A percentile compares a stretch with the other conserved stretches of the same genome.
Conservation (phyloP, 2,888 invertebrate genomes). For the Euproctis similis region DNA sequence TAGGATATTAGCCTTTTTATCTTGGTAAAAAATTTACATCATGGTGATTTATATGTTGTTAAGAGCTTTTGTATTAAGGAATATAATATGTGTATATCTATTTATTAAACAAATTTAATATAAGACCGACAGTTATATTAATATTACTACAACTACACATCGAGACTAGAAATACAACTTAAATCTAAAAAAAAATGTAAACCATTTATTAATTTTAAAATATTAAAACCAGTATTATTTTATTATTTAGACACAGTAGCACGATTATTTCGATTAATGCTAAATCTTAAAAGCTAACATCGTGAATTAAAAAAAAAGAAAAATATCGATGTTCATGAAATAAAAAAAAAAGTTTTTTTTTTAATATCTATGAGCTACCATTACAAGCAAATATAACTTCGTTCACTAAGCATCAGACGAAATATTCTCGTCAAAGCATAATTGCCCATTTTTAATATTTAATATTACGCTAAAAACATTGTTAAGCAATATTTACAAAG, state of each 20-base stretch:
- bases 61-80: too few relatives aligned
- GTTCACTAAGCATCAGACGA: too few relatives aligned
- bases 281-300: slow-evolving; percentile 21
- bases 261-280: slow-evolving; percentile 13
- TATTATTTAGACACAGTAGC: slow-evolving; percentile 29
- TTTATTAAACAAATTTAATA: slow-evolving; percentile 9
- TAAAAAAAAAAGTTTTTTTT: slow-evolving; percentile 12
- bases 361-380: slow-evolving; percentile 21
- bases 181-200: slow-evolving; percentile 37
- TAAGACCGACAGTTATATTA: slow-evolving; percentile 30
- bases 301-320: slow-evolving; percentile 23
- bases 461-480: background rate
- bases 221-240: slow-evolving; percentile 32
- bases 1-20: too few relatives aligned
- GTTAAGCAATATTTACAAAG: slow-evolving; percentile 54
- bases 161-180: slow-evolving; percentile 69
- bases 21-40: too few relatives aligned
- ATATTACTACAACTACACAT: slow-evolving; percentile 60
- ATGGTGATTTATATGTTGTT: too few relatives aligned
- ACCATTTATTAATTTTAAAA: slow-evolving; percentile 26
- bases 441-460: too few relatives aligned
- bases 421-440: too few relatives aligned
- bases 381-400: slow-evolving; percentile 37
- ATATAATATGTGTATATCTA: slow-evolving; percentile 22
- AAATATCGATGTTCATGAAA: slow-evolving; percentile 44